Evolutionary conservation across 1,140 invertebrate genomes (phyloP).

Genomic region (Mesaphorura yosii): DNA sequence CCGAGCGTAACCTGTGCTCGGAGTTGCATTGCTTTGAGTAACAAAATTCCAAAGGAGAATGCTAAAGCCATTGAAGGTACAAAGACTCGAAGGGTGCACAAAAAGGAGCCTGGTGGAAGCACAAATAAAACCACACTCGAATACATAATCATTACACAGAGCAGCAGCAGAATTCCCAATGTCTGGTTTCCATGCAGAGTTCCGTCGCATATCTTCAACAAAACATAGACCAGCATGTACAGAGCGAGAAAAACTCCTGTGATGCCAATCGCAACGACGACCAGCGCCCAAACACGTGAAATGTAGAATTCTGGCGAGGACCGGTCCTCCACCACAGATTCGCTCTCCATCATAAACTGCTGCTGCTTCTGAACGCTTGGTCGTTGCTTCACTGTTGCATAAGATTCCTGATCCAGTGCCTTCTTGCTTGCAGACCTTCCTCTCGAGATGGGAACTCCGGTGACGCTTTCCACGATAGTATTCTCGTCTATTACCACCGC

Average conservation of each 20-base stretch:
- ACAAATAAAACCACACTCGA: conserved; percentile 38
- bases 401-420: no score
- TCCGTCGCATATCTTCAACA: conserved; percentile 40
- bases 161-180: conserved; percentile 39
- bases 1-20: conserved; percentile 35
- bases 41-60: conserved; percentile 36
- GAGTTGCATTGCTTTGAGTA: conserved; percentile 38
- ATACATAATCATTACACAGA: conserved; percentile 39
- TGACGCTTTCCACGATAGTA: no score
- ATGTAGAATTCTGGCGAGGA: conserved; percentile 33
- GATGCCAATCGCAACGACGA: conserved; percentile 33
- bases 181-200: conserved; percentile 41
- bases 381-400: neutral
- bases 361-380: no score
- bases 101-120: conserved; percentile 35
- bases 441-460: no score
- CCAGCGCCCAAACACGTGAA: conserved; percentile 35
- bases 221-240: conserved; percentile 39
- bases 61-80: conserved; percentile 33
- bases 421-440: no score
- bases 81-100: conserved; percentile 35
- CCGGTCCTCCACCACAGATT: conserved; percentile 12
- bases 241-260: conserved; percentile 36
- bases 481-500: no score
- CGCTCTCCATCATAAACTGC: neutral